Evolutionary conservation across 2,888 invertebrate species (phyloP).

Genomic region (Apamea sordens): DNA sequence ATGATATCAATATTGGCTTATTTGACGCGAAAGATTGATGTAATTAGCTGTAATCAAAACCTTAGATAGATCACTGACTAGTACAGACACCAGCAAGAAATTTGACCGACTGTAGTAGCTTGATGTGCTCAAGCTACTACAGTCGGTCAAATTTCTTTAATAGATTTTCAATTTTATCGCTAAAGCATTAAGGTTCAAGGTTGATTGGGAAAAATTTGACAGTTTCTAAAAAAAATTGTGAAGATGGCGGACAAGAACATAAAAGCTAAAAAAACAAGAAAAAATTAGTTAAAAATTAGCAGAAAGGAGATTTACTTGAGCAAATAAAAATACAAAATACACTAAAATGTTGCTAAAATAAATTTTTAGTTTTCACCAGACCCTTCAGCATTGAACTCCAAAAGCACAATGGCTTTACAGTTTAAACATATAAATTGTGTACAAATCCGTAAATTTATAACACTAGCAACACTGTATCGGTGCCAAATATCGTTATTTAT

Average conservation of each 20-base stretch:
- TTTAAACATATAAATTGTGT: constrained; percentile 68
- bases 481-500: constrained; percentile 73
- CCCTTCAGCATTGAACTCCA: constrained; percentile 45
- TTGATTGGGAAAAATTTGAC: too few relatives aligned
- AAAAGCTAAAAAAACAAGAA: background rate
- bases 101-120: too few relatives aligned
- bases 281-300: background rate
- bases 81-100: too few relatives aligned
- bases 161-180: too few relatives aligned
- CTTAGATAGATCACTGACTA: background rate
- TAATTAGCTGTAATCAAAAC: background rate
- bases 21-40: background rate
- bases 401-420: constrained; percentile 53
- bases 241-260: background rate
- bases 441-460: constrained; percentile 70
- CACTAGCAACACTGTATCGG: constrained; percentile 60
- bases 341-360: too few relatives aligned
- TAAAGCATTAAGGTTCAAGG: too few relatives aligned
- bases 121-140: too few relatives aligned
- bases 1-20: constrained; percentile 30
- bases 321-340: background rate
- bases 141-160: too few relatives aligned
- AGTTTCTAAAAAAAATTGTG: background rate
- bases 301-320: background rate
- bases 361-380: background rate